phyloP scores from a whole-genome alignment of 2,113 vertebrate species.

The Dromas ardeola region DNA sequence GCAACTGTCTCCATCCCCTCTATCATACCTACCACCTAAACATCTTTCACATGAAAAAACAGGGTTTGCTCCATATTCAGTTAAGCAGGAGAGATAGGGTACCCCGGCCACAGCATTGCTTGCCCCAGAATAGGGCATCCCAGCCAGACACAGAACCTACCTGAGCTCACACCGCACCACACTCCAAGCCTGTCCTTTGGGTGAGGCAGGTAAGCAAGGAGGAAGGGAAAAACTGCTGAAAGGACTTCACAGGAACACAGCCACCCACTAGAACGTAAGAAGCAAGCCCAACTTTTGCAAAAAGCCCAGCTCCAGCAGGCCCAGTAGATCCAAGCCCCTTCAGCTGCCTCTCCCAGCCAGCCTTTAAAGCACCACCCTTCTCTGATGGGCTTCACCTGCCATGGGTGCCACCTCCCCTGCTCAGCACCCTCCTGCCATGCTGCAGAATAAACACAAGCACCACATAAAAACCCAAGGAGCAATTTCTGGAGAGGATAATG shows the following conservation, averaged over 20 bases:
- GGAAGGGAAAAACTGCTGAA: neutral
- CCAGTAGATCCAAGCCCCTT: rapidly evolving
- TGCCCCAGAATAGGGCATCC: rapidly evolving
- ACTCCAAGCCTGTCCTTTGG: neutral
- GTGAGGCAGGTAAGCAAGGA: neutral
- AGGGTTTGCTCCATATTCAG: neutral
- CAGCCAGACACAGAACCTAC: neutral
- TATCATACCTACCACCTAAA: neutral
- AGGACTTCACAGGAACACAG: neutral
- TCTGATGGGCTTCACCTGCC: neutral
- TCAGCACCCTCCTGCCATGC: neutral
- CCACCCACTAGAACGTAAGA: rapidly evolving
- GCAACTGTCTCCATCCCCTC: neutral
- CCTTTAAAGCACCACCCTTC: neutral
- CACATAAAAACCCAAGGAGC: neutral
- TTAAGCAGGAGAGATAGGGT: neutral
- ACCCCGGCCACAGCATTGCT: neutral
- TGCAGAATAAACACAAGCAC: neutral
- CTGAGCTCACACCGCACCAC: neutral
- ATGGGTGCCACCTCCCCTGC: neutral
- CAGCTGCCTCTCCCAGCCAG: rapidly evolving
- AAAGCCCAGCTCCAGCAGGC: neutral
- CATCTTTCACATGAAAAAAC: neutral
- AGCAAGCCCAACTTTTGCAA: neutral
- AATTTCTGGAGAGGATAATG: neutral